Conservation (phyloP, 1,140 invertebrate species). For the Diabrotica undecimpunctata region DNA sequence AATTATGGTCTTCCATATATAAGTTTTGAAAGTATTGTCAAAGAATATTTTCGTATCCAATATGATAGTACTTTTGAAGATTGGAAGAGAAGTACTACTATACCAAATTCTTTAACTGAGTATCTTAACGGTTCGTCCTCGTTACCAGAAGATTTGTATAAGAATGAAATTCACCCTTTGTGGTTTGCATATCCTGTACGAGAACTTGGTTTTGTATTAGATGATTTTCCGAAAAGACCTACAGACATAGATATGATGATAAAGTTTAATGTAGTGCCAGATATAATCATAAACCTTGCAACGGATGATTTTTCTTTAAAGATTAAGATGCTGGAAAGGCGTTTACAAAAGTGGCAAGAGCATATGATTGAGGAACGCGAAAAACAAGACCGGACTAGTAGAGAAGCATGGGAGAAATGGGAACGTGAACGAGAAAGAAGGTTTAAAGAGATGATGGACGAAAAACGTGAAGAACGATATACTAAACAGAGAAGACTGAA, state of each 20-base stretch:
- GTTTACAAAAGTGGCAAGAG: conserved; percentile 42
- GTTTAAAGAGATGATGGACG: conserved; percentile 36
- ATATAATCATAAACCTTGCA: conserved; percentile 52
- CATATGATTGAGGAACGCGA: conserved; percentile 37
- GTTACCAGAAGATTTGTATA: conserved; percentile 44
- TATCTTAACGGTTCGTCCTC: conserved; percentile 49
- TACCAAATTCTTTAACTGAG: conserved; percentile 22
- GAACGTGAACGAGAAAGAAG: conserved; percentile 30
- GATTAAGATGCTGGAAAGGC: conserved; percentile 38
- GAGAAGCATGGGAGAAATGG: conserved; percentile 32
- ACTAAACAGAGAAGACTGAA: conserved; percentile 24
- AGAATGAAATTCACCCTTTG: conserved; percentile 47
- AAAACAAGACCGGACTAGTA: conserved; percentile 41
- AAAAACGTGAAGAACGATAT: conserved; percentile 32
- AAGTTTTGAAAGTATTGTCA: conserved; percentile 46
- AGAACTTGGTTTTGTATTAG: conserved; percentile 52
- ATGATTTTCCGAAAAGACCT: conserved; percentile 54
- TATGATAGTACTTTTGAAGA: conserved; percentile 6
- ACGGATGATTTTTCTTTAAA: conserved; percentile 42
- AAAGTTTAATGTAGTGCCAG: conserved; percentile 51
- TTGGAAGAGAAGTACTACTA: conserved; percentile 5
- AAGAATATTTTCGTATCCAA: conserved; percentile 12
- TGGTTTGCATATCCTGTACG: conserved; percentile 52
- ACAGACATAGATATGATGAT: conserved; percentile 52
- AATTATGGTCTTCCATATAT: conserved; percentile 53